Evolutionary conservation across 2,888 invertebrate species (phyloP).

Genomic region (Galeopsomyia nigrocyanea): DNA sequence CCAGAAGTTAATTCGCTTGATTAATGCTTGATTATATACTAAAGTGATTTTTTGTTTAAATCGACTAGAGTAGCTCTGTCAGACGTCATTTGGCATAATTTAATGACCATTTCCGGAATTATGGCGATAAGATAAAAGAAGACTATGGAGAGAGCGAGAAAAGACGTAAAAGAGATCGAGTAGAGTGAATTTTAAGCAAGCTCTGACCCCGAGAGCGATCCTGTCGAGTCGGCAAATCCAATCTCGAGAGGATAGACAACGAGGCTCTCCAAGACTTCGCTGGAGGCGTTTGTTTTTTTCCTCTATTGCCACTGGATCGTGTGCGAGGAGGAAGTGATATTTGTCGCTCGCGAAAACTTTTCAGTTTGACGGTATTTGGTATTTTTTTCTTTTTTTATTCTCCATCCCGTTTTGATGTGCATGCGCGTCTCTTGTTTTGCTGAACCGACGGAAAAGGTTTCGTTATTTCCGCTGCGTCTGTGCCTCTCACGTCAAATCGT

Average conservation of each 20-base stretch:
- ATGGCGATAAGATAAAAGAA: not conserved
- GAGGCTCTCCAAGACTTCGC: not conserved
- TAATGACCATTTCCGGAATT: not conserved
- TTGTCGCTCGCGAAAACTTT: slow-evolving; percentile 41
- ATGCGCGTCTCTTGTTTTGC: not conserved
- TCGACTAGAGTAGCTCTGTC: not conserved
- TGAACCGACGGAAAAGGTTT: not conserved
- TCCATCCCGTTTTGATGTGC: too few species aligned
- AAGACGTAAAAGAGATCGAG: not conserved
- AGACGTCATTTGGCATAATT: slow-evolving; percentile 7
- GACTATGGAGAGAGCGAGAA: not conserved
- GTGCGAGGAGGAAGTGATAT: slow-evolving; percentile 37
- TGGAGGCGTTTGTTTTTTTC: slow-evolving; percentile 37
- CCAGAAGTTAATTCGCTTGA: not conserved
- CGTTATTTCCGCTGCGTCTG: slow-evolving; percentile 4
- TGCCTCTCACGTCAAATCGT: slow-evolving; percentile 12
- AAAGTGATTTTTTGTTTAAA: too few species aligned
- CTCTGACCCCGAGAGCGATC: slow-evolving; percentile 23
- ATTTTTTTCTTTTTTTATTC: slow-evolving; percentile 11
- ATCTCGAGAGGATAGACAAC: slow-evolving; percentile 35
- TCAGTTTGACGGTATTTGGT: too few species aligned
- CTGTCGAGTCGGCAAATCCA: slow-evolving; percentile 30
- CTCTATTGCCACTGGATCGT: slow-evolving; percentile 26
- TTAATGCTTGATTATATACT: too few species aligned
- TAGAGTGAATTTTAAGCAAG: slow-evolving; percentile 35